A percentile compares a stretch with the other conserved stretches of the same genome.
These are phyloP conservation scores for Pseudomyrmex gracilis DNA, from an alignment of 1,140 invertebrate genomes.

Conservation along the genomic window DNA sequence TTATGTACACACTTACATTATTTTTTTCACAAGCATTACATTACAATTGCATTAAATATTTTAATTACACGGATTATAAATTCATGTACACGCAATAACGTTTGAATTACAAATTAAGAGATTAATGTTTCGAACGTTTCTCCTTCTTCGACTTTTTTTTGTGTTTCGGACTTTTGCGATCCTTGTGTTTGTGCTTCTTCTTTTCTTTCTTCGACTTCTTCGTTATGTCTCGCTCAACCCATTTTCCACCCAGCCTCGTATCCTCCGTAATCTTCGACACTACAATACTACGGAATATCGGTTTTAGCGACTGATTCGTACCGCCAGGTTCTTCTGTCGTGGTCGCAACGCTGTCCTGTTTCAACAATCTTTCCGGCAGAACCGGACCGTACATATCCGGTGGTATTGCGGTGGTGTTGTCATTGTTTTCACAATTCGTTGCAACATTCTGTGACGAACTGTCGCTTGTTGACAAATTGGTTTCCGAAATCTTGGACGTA, in stretches of 20 bases:
- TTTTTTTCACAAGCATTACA: background rate
- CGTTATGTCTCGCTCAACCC: conserved; percentile 80
- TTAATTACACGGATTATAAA: background rate
- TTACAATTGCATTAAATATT: background rate
- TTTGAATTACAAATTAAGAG: background rate
- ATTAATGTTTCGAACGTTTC: conserved; percentile 65
- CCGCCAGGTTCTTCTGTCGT: conserved; percentile 24
- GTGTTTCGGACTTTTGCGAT: conserved; percentile 72
- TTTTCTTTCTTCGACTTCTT: conserved; percentile 83
- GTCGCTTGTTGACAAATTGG: background rate
- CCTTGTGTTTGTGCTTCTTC: conserved; percentile 84
- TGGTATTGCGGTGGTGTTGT: background rate
- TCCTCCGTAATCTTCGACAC: conserved; percentile 62
- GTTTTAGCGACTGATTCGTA: conserved; percentile 58
- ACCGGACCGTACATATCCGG: conserved; percentile 86
- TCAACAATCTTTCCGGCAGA: conserved; percentile 82
- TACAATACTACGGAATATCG: conserved; percentile 76
- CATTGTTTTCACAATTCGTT: background rate
- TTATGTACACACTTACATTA: conserved; percentile 23
- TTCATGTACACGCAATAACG: background rate
- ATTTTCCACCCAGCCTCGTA: conserved; percentile 72
- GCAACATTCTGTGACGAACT: background rate
- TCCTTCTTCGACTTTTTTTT: conserved; percentile 79
- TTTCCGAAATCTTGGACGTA: background rate
- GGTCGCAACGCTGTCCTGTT: background rate